These are phyloP conservation scores for Aphidius gifuensis DNA, from an alignment of 1,140 invertebrate species.

Conservation along the genomic window DNA sequence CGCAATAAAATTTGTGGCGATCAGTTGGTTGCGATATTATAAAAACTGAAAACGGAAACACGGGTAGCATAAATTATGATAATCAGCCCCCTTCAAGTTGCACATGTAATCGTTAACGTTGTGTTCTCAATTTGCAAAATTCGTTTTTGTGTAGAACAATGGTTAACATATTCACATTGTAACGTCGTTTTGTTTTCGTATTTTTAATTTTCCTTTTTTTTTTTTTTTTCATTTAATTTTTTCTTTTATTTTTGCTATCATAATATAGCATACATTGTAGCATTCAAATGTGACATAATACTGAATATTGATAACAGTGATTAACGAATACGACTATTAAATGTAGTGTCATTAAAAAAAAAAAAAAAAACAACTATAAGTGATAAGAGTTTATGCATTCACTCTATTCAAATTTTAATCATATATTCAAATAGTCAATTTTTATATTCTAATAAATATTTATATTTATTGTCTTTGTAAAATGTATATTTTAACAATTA, in stretches of 20 bases:
- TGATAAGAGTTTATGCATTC: no score
- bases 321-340: neutral
- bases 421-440: no score
- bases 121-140: slow-evolving; percentile 25
- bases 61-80: slow-evolving; percentile 23
- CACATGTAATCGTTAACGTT: slow-evolving; percentile 21
- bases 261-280: no score
- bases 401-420: no score
- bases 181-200: slow-evolving; percentile 2
- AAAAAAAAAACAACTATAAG: neutral
- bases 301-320: slow-evolving; percentile 5
- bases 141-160: slow-evolving; percentile 18
- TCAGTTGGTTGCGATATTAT: no score
- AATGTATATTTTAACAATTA: no score
- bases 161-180: slow-evolving; percentile 2
- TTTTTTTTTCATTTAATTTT: no score
- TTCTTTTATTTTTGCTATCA: no score
- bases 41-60: slow-evolving; percentile 19
- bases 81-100: slow-evolving; percentile 14
- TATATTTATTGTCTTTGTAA: no score
- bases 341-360: neutral
- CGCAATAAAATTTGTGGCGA: no score
- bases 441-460: no score
- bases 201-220: slow-evolving; percentile 9
- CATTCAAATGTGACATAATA: neutral